phyloP scores from a whole-genome alignment of 2,888 invertebrate genomes.

The Palloptera scutellata region DNA sequence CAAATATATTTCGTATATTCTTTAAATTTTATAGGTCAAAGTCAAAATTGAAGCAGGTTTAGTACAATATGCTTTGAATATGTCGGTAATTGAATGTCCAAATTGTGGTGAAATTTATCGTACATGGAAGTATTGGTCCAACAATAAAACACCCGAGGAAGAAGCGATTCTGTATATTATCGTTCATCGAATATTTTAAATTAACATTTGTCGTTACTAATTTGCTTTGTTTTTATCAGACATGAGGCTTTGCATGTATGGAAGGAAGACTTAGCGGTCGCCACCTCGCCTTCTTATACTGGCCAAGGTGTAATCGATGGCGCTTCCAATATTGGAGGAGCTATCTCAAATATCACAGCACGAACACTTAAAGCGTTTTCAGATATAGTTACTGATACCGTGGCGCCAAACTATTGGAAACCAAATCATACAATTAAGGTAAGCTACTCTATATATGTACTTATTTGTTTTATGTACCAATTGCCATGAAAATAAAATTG shows the following conservation, averaged over 20 bases:
- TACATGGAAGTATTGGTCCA: constrained; percentile 82
- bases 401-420: constrained; percentile 81
- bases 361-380: constrained; percentile 75
- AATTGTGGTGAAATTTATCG: constrained; percentile 70
- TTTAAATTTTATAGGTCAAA: constrained; percentile 41
- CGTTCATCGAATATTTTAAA: background rate
- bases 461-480: too few relatives aligned
- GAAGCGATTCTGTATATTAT: constrained; percentile 67
- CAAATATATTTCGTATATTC: background rate
- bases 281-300: constrained; percentile 66
- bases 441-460: constrained; percentile 43
- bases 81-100: constrained; percentile 79
- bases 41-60: constrained; percentile 66
- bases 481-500: too few relatives aligned
- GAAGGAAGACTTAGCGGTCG: constrained; percentile 67
- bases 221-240: constrained; percentile 46
- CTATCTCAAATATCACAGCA: constrained; percentile 72
- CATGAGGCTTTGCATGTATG: constrained; percentile 76
- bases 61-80: constrained; percentile 80
- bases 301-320: constrained; percentile 74
- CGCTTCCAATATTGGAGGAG: constrained; percentile 70
- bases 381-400: constrained; percentile 77
- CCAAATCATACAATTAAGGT: constrained; percentile 79
- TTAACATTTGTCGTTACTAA: background rate
- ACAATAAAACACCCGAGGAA: constrained; percentile 77